phyloP scores from a whole-genome alignment of 2,113 vertebrate species.

The Macrotis lagotis region DNA sequence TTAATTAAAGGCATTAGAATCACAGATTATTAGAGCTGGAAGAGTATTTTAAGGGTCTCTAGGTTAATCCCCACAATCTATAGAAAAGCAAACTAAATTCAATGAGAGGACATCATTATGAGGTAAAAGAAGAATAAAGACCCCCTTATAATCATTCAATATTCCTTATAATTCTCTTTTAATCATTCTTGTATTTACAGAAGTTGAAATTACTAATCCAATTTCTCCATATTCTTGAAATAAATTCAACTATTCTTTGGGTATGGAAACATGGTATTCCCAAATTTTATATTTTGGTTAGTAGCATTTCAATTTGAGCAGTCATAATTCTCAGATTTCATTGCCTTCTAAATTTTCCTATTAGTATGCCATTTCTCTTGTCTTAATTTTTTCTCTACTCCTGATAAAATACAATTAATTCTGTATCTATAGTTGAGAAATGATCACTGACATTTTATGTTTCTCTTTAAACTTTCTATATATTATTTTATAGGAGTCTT shows the following conservation, averaged over 20 bases:
- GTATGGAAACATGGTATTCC: neutral
- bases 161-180: neutral
- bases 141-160: neutral
- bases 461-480: neutral
- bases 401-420: neutral
- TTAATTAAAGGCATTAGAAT: conserved; percentile 5
- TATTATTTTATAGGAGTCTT: conserved; percentile 25
- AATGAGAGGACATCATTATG: neutral
- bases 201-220: neutral
- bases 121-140: neutral
- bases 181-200: neutral
- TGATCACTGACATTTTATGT: neutral
- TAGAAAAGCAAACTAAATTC: neutral
- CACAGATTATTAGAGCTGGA: neutral
- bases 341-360: neutral
- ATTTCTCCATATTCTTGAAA: neutral
- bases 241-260: neutral
- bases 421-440: neutral
- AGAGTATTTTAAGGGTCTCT: neutral
- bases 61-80: neutral
- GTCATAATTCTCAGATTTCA: neutral
- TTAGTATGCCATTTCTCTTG: neutral
- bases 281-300: neutral
- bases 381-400: neutral
- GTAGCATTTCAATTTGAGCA: neutral